Base-by-base conservation (phyloP, 1,140 invertebrate species). In the Rhynchophorus ferrugineus region DNA sequence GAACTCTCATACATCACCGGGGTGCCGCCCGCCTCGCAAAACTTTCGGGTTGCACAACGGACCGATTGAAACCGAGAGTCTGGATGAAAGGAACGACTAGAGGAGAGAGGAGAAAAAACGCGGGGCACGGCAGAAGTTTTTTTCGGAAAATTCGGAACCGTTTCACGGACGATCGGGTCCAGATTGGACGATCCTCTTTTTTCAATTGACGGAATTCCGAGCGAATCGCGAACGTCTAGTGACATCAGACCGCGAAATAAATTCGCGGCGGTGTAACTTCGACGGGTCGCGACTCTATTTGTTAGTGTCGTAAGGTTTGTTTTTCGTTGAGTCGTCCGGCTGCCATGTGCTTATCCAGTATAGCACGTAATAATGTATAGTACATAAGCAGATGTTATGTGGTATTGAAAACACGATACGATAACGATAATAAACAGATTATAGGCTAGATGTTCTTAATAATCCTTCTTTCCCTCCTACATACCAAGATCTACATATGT, bases 191-290 rank as follows among this genome's bases (percentile, higher is more conserved):
- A 42, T 18, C 2, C 49, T 49, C 47, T 56, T 47, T 29, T 29
- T 29, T 29, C 24, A 29, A 29, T 29, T 29, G 5, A 6, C 24
- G 42, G 14, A 54, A 58, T 57, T 57, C 44, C 43, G 13, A 46
- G 34, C 35, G 21, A 17, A 34, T 37, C 8, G 29, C n/a, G 45
- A 50, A 2, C 41, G 43, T 50, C 34, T 9, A 49, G 24, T 59
- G 60, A 61, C 49, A 59, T 59, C 60, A 61, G 57, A 59, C 21
- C 57, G 60, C 47, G 50, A 57, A 61, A 61, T 59, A 61, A 61
- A 57, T 59, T 35, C 7, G 22, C n/a, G 18, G 38, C 41, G 46
- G 20, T 50, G 24, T 49, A 20, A 54, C 41, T 34, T 34, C 13
- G 17, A 37, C 37, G 13, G 37, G 17, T 35, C 16, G 38, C 11